Evolutionary conservation across 2,113 vertebrate species (phyloP), one percentile per base, ranked within the genome.

Genomic region (Pogonocichla stellata): DNA sequence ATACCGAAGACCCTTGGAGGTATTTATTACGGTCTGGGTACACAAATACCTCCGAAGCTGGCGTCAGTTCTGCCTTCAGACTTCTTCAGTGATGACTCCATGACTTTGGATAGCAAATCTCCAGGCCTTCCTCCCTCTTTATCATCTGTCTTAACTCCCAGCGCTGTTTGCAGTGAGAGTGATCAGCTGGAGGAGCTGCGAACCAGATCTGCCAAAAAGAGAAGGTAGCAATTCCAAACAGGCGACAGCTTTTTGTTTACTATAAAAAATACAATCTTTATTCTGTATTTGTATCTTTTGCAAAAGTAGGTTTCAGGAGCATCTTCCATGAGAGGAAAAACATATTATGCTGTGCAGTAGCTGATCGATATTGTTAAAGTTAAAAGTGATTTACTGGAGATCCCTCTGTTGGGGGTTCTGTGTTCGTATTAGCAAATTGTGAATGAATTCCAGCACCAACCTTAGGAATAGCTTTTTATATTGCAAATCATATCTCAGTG

Each of bases 11-110:
- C 96, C 4, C 98, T 99, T 24, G 99, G 98, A 64, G 98, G 98
- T 17, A 97, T 99, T 75, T 99, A 99, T 70, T 97, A 99, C 45
- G 98, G 98, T 89, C 98, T 99, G 4, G 99, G 99, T 34, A 98
- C 98, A 14, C 98, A 98, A 97, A 98, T 99, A 79, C 99, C 99
- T 6, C 97, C 98, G 2, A 98, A 97, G 42, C 97, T 99, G 88
- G 94, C 98, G n/a, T 97, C 97, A 12, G 97, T 98, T 77, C 98
- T 99, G 81, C 99, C 99, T 36, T 71, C 98, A 34, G 99, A 99
- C 85, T 99, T 99, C 97, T 99, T 99, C 95, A 99, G 99, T 31
- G 99, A 99, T 62, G 99, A 99, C 43, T 99, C 99, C 0, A 12
- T 99, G 71, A 93, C 97, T 40, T 98, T 98, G 87, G 98, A 99